These are phyloP conservation scores for Hippoglossus hippoglossus DNA, from an alignment of 2,797 vertebrate genomes.

Conservation along the genomic window DNA sequence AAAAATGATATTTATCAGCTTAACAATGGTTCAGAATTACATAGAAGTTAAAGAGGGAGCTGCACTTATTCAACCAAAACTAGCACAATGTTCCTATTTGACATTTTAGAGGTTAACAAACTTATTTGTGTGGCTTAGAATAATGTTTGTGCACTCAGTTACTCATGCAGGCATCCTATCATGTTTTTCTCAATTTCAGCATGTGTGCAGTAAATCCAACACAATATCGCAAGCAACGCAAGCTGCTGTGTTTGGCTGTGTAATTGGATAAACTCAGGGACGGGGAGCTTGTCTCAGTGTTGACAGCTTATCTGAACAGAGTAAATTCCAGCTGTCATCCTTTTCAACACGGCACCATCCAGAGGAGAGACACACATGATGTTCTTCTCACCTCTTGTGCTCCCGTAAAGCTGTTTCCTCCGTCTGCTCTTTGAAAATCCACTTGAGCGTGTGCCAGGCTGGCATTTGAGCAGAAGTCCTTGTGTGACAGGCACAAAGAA, in stretches of 20 bases:
- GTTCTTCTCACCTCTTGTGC: conserved; percentile 28
- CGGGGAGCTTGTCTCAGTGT: conserved; percentile 17
- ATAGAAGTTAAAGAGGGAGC: no score
- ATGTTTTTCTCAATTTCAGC: neutral
- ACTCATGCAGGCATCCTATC: neutral
- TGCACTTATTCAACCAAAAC: no score
- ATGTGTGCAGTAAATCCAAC: neutral
- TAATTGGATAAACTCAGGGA: neutral
- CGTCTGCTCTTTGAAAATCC: conserved; percentile 51
- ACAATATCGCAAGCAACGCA: neutral
- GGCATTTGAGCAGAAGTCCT: conserved; percentile 26
- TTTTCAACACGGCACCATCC: conserved; percentile 19
- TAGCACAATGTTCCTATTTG: neutral
- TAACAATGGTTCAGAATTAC: no score
- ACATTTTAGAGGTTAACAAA: conserved; percentile 14
- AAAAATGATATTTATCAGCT: no score
- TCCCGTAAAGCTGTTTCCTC: conserved; percentile 49
- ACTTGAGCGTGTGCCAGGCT: conserved; percentile 32
- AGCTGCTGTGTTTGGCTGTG: conserved; percentile 1
- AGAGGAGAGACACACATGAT: conserved; percentile 32
- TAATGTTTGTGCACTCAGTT: neutral
- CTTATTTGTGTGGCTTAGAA: neutral
- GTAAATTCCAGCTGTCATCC: conserved; percentile 40
- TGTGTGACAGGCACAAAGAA: conserved; percentile 29
- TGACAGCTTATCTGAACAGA: conserved; percentile 27